These are phyloP conservation scores for Diadegma fenestrale DNA, from an alignment of 2,888 invertebrate genomes.

Conservation along the genomic window DNA sequence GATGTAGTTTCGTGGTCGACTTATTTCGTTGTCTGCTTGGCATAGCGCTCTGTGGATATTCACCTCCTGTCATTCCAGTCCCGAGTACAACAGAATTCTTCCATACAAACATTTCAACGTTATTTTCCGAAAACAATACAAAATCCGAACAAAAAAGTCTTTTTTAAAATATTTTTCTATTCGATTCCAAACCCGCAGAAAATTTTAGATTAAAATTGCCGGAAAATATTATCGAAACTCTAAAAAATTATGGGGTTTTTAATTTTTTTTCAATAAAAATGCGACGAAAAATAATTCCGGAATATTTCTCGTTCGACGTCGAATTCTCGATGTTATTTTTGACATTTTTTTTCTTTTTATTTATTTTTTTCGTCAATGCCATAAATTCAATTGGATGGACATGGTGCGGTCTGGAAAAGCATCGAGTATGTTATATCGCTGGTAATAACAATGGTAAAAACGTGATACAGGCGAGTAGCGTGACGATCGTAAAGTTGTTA, in stretches of 20 bases:
- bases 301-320: neutral
- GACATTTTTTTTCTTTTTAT: too few relatives aligned
- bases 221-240: neutral
- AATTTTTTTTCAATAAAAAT: neutral
- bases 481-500: conserved; percentile 56
- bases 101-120: neutral
- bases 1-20: conserved; percentile 84
- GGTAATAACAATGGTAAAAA: conserved; percentile 30
- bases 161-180: neutral
- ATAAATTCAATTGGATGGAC: conserved; percentile 1
- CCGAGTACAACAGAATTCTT: neutral
- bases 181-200: neutral
- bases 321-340: neutral
- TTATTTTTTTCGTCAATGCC: neutral
- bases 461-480: conserved; percentile 35
- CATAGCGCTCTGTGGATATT: conserved; percentile 62
- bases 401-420: conserved; percentile 11
- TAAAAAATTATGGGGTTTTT: neutral
- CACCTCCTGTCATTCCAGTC: conserved; percentile 24
- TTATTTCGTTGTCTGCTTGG: conserved; percentile 77
- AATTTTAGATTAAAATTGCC: too few relatives aligned
- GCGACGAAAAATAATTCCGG: neutral
- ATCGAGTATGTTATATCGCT: conserved; percentile 9
- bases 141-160: neutral
- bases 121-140: too few relatives aligned